Base-by-base conservation (phyloP, 2,888 invertebrate genomes). In the Lamellibrachia columna region DNA sequence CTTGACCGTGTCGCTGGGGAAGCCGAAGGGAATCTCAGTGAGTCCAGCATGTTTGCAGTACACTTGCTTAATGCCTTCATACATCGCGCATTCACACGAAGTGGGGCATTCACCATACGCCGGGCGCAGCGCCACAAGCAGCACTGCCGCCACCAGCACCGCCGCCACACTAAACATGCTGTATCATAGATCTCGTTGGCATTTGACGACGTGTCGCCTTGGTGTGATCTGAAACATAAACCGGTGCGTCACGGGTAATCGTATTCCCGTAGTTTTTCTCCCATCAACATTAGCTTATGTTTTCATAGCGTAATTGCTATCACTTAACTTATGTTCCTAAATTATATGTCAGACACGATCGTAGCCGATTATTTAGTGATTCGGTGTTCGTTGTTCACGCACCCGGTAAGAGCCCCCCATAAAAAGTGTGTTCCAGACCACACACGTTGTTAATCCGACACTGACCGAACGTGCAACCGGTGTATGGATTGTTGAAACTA, bases 1-100 rank as follows among this genome's bases (percentile, higher is more conserved):
- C 28, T 93, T 93, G 52, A 93, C 91, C 15, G 93, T 93, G 92
- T 93, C 93, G 6, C 0, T 53, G 7, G 94, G 94, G 90, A 94
- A 92, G 28, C 91, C 91, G 22, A 40, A n/a, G 8, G 92, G 92
- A 11, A 93, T 60, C 60, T 60, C 60, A 60, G 60, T 60, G 11
- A 60, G 60, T 22, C 60, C 15, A 11, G 11, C 22, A 22, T 60
- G 2, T 4, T 11, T 60, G 60, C 60, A 60, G 60, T 60, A 9
- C 11, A 60, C 60, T 1, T 11, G 11, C 60, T 15, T 60, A 60
- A 15, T 22, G 11, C 60, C 60, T 4, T 60, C 2, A 15, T 15
- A 15, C 4, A 1, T 11, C 11, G 2, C 1, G 60, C 60, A 60
- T 1, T 60, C 9, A 60, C 60, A 60, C 60, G 60, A 8, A 60